These are phyloP conservation scores for Limnothrissa miodon DNA, from an alignment of 2,113 vertebrate genomes.

Conservation along the genomic window DNA sequence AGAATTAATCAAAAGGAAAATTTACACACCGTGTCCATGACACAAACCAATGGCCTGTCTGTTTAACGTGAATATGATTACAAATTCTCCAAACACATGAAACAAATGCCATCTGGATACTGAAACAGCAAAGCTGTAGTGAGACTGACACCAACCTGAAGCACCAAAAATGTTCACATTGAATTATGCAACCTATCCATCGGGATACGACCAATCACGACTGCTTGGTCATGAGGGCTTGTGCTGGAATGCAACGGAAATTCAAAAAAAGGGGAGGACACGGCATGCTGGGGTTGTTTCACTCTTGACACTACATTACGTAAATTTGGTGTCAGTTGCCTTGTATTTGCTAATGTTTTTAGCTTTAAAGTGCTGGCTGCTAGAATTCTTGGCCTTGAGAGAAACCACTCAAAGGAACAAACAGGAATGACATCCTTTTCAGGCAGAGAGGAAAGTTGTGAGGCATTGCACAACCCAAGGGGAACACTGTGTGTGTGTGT, in stretches of 20 bases:
- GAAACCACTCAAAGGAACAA: conserved; percentile 17
- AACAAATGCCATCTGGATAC: too few species aligned
- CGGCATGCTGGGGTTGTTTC: not conserved
- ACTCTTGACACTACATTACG: not conserved
- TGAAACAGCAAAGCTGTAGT: too few species aligned
- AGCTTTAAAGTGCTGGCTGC: not conserved
- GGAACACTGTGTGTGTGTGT: not conserved
- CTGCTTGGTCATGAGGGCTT: too few species aligned
- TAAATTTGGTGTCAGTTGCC: not conserved
- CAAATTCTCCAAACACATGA: too few species aligned
- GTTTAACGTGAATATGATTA: too few species aligned
- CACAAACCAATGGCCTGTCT: not conserved
- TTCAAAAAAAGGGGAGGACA: not conserved
- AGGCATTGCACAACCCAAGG: not conserved
- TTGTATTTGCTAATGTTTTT: not conserved
- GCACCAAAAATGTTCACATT: too few species aligned
- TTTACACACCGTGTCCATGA: not conserved
- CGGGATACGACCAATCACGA: too few species aligned
- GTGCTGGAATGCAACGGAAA: too few species aligned
- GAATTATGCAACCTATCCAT: too few species aligned
- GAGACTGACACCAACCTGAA: too few species aligned
- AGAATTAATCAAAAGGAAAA: not conserved
- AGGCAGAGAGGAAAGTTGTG: not conserved
- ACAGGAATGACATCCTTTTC: not conserved
- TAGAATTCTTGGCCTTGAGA: not conserved